Conservation (phyloP, 1,140 invertebrate genomes). For the Probaryconus sp. region DNA sequence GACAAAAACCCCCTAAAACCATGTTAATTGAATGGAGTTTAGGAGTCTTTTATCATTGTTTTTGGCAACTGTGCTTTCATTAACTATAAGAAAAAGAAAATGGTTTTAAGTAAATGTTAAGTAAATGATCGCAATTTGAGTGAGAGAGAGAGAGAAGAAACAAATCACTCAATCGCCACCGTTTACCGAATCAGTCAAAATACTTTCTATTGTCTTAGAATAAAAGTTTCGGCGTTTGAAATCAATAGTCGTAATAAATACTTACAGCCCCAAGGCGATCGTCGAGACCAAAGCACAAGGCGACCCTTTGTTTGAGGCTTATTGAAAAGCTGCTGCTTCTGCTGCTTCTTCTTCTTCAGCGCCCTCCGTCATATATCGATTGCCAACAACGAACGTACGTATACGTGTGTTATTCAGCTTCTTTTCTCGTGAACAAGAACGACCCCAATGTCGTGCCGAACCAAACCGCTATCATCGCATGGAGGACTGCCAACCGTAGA, state of each 20-base stretch:
- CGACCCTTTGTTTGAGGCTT: conserved; percentile 61
- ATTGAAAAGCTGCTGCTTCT: conserved; percentile 60
- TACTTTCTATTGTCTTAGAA: conserved; percentile 42
- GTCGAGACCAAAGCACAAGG: conserved; percentile 23
- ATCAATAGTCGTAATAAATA: conserved; percentile 62
- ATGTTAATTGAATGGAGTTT: too few relatives aligned
- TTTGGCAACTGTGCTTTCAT: too few relatives aligned
- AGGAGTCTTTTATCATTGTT: too few relatives aligned
- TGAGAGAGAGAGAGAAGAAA: conserved; percentile 23
- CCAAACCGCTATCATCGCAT: conserved; percentile 49
- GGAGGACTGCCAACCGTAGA: conserved; percentile 40
- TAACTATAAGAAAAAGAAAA: too few relatives aligned
- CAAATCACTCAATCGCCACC: conserved; percentile 27
- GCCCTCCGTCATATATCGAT: conserved; percentile 62
- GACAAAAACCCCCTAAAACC: too few relatives aligned
- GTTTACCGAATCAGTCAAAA: neutral
- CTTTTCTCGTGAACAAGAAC: conserved; percentile 46
- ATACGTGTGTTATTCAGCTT: conserved; percentile 48
- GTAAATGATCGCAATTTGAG: too few relatives aligned
- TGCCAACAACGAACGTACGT: conserved; percentile 30
- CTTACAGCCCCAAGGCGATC: conserved; percentile 48
- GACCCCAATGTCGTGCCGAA: conserved; percentile 29
- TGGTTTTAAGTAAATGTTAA: too few relatives aligned
- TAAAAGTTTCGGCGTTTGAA: conserved; percentile 41
- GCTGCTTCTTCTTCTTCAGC: conserved; percentile 28